Base-by-base conservation (phyloP, 2,888 invertebrate species). In the Eulithis testata region DNA sequence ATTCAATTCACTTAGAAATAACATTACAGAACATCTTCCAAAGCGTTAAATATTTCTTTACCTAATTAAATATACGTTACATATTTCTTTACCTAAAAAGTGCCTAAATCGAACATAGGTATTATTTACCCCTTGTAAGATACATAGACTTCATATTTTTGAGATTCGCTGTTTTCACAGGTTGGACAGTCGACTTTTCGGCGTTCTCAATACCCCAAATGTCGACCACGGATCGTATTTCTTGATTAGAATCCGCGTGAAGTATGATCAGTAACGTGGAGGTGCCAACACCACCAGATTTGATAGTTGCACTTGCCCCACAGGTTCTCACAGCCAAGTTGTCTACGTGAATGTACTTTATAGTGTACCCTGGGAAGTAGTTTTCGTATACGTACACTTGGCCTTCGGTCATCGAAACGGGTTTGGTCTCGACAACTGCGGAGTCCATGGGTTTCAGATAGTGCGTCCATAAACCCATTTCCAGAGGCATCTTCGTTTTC, bases 321-420 rank as follows among this genome's bases (percentile, higher is more conserved):
- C 91, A 91, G 0, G 89, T 82, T 53, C 72, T 83, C 0, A 85
- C 80, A 0, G 91, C 90, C 12, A 90, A 75, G 57, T 91, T 91
- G 52, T 90, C 89, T 0, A 91, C 90, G 55, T 89, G 82, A 2
- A 91, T 82, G 62, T 91, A 91, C 60, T 79, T 84, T 11, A 91
- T 90, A 0, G 75, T 81, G 66, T 83, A 78, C 3, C 83, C 85
- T 0, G 88, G 87, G 69, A 91, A 91, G 55, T 78, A 72, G 64
- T 91, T 91, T 49, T 90, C 90, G 69, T 91, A 91, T 8, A 91
- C 89, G 70, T 90, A 90, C 12, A 86, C 70, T 67, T 89, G 90
- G 0, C 91, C 91, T 66, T 90, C 89, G 36, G 57, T 80, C 21
- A 86, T 80, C 0, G 85, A 76, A 0, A 88, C 85, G 0, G 91